Base-by-base conservation (phyloP, 2,797 vertebrate species). In the Anas bernieri region DNA sequence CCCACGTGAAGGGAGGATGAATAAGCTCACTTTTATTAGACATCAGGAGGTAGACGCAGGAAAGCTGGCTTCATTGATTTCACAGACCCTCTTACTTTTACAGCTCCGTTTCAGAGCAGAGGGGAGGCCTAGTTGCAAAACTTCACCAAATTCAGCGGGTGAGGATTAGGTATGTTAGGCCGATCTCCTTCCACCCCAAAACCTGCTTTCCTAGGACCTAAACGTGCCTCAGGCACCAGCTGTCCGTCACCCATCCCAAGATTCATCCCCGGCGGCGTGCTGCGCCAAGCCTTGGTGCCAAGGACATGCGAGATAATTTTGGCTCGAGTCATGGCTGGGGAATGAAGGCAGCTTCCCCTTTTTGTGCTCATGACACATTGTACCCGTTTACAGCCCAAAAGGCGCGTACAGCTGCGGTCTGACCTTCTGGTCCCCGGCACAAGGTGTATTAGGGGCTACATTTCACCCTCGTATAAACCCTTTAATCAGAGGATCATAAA, bases 311-410 rank as follows among this genome's bases (percentile, higher is more conserved):
- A 86, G 69, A 78, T 66, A 77, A 30, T 80, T 72, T 15, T 35
- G 26, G 21, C 55, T 54, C 0, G 0, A 46, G 31, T 43, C 31
- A 22, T 12, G 41, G 61, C 0, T 62, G 50, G 63, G 62, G 69
- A 94, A 96, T 28, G 69, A 62, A 81, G 83, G 59, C 66, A 82
- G 43, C n/a, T 81, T 88, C 33, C 61, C 48, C 41, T 30, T 78
- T 20, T 55, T 52, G 41, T 64, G 64, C 59, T 68, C 31, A 10
- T 11, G 50, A 63, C n/a, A 43, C 11, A 23, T 15, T 2, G 11
- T 25, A 59, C 67, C 30, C 2, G 0, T 74, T 86, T 81, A 43
- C 46, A 89, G 82, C 74, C 61, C 59, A 16, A 50, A n/a, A 76
- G 25, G 39, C 4, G 1, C n/a, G 5, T 23, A n/a, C 41, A 90